Evolutionary conservation across 2,797 vertebrate species (phyloP).

Genomic region (Sebastes ruberrimus): DNA sequence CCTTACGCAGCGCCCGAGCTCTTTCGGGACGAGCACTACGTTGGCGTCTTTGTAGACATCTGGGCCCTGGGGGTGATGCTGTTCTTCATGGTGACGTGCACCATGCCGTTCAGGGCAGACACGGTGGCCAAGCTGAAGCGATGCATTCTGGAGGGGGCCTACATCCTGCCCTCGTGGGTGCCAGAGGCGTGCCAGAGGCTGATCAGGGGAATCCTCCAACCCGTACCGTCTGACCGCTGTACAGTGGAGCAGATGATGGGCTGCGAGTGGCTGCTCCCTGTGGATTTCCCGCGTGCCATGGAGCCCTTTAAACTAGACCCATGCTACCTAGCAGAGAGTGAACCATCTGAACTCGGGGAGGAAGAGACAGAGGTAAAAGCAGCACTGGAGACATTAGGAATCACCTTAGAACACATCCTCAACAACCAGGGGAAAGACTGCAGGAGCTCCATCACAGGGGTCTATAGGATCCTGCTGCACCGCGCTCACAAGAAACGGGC

Average conservation of each 20-base stretch:
- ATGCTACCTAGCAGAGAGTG: slow-evolving; percentile 84
- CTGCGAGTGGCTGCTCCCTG: slow-evolving; percentile 92
- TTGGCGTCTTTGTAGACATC: slow-evolving; percentile 90
- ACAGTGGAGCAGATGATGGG: slow-evolving; percentile 91
- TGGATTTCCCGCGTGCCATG: slow-evolving; percentile 87
- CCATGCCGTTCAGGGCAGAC: slow-evolving; percentile 96
- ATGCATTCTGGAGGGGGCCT: slow-evolving; percentile 93
- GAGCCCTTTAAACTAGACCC: slow-evolving; percentile 92
- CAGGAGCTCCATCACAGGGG: slow-evolving; percentile 91
- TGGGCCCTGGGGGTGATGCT: slow-evolving; percentile 97
- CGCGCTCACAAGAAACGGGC: slow-evolving; percentile 89
- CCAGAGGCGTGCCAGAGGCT: slow-evolving; percentile 90
- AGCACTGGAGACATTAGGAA: slow-evolving; percentile 88
- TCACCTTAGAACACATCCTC: slow-evolving; percentile 90
- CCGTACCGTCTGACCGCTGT: slow-evolving; percentile 85
- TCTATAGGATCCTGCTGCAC: slow-evolving; percentile 94
- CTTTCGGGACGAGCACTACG: slow-evolving; percentile 92
- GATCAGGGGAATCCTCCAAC: slow-evolving; percentile 90
- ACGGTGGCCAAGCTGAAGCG: slow-evolving; percentile 95
- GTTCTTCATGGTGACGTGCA: slow-evolving; percentile 93
- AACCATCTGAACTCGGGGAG: slow-evolving; percentile 79
- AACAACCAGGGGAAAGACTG: slow-evolving; percentile 92
- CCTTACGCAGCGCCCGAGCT: slow-evolving; percentile 96
- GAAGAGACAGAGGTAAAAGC: slow-evolving; percentile 90
- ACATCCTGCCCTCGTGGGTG: slow-evolving; percentile 84